phyloP scores from a whole-genome alignment of 2,888 invertebrate species.

The Coleophora flavipennella region DNA sequence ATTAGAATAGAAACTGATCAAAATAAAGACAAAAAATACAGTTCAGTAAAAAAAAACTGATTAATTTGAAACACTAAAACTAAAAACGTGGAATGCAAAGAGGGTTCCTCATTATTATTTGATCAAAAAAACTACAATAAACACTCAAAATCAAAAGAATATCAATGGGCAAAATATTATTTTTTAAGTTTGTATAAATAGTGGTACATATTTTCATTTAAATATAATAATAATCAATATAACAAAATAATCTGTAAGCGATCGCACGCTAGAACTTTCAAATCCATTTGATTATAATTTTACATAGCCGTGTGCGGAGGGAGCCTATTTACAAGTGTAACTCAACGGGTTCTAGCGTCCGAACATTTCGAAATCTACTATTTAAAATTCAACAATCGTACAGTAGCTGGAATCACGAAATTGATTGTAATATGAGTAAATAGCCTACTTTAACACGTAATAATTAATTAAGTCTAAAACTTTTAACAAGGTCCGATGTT shows the following conservation, averaged over 20 bases:
- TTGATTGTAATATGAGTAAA: constrained; percentile 31
- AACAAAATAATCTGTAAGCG: constrained; percentile 14
- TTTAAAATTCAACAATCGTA: constrained; percentile 27
- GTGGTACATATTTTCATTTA: constrained; percentile 36
- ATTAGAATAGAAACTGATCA: constrained; percentile 5
- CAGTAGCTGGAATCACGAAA: constrained; percentile 33
- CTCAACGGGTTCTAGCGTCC: neutral
- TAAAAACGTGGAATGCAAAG: constrained; percentile 53
- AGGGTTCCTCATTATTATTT: constrained; percentile 34
- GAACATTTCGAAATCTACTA: constrained; percentile 2
- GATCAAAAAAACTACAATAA: constrained; percentile 28
- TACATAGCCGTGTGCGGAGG: neutral
- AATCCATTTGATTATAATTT: neutral
- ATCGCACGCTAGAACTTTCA: neutral
- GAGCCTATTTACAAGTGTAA: constrained; percentile 4
- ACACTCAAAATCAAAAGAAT: constrained; percentile 19
- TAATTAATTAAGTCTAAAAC: constrained; percentile 21
- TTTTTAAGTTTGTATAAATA: constrained; percentile 43
- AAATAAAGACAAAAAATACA: neutral
- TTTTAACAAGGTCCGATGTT: constrained; percentile 25
- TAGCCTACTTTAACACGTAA: constrained; percentile 35
- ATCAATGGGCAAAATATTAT: constrained; percentile 38
- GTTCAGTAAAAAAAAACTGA: constrained; percentile 5
- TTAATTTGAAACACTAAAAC: constrained; percentile 7
- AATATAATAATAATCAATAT: constrained; percentile 16